Base-by-base conservation (phyloP, 2,888 invertebrate species). In the Leucozona laternaria region DNA sequence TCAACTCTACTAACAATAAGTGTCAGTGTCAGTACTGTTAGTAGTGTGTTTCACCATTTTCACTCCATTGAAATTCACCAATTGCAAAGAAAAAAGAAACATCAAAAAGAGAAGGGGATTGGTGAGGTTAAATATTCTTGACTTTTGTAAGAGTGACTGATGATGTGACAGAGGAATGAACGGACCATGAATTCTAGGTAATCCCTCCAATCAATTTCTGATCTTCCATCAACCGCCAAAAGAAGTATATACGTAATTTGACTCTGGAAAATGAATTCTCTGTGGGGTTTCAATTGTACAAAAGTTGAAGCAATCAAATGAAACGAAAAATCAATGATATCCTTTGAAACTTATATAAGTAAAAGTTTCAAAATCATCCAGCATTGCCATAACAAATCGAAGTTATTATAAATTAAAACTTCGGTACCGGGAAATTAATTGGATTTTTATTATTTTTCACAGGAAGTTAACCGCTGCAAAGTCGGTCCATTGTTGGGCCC, bases 181-280 rank as follows among this genome's bases (percentile, higher is more conserved):
- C 45, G 34, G 28, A 20, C 57, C 22, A 15, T 28, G 20, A 57
- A 71, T 64, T 60, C 57, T 71, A 53, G 71, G 75, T 76, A 70
- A 58, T 55, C 43, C 70, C 28, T 53, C 76, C 80, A 76, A 84
- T 80, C 84, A 80, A 76, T 85, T 64, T 55, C 60, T n/a, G 76
- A 57, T 66, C 37, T 43, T 11, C 37, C 37, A 40, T 58, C 55
- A 64, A 45, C 8, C n/a, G 13, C 31, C 13, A n/a, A n/a, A n/a
- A n/a, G n/a, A n/a, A n/a, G n/a, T n/a, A n/a, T n/a, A n/a, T 53
- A 64, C 22, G 48, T 48, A 78, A 50, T 43, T 76, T 34, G 7
- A 48, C 64, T 71, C 28, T 34, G 57, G 57, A 62, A n/a, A 31
- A n/a, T 48, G 17, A 60, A 37, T 17, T 58, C 40, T 13, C 34